Base-by-base conservation (phyloP, 2,113 vertebrate species). In the Crotalus tigris region DNA sequence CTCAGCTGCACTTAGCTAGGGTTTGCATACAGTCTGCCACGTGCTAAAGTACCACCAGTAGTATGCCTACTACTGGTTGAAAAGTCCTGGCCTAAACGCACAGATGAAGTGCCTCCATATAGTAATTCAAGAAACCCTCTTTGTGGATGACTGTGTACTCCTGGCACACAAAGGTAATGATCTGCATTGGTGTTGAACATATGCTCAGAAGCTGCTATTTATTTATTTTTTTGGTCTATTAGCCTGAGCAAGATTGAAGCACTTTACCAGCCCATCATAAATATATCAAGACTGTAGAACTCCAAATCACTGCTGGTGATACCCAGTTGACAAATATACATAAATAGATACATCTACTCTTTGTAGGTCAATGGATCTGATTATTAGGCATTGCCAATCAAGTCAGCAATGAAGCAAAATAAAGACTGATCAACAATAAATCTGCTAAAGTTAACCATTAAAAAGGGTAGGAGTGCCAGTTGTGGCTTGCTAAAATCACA, bases 391-490 rank as follows among this genome's bases (percentile, higher is more conserved):
- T 64, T 85, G 92, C 33, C 23, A 88, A 93, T 46, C 90, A n/a
- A 91, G 95, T 95, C 88, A 93, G 54, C 89, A 94, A 61, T n/a
- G n/a, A 90, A 93, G 44, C 33, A 51, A 85, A 94, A 64, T 92
- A 94, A 96, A 96, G 54, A 94, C 44, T 12, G 92, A 94, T 13
- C 12, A 11, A 46, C 17, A 15, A 21, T 44, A 19, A 21, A 44
- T 81, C 39, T 21, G 19, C 19, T 81, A 44, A 44, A 44, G 6
- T 33, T 7, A 44, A 44, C 49, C 0, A 15, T 87, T 87, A 17
- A 87, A 54, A 15, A 87, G 24, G 29, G 86, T 9, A 8, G 13
- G 33, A 39, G 33, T 39, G 6, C 69, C 69, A 81, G 69, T 8
- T 19, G n/a, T 0, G 6, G 69, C 17, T 81, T 81, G 69, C 33